Conservation (phyloP, 2,797 vertebrate species). For the Nasua narica region DNA sequence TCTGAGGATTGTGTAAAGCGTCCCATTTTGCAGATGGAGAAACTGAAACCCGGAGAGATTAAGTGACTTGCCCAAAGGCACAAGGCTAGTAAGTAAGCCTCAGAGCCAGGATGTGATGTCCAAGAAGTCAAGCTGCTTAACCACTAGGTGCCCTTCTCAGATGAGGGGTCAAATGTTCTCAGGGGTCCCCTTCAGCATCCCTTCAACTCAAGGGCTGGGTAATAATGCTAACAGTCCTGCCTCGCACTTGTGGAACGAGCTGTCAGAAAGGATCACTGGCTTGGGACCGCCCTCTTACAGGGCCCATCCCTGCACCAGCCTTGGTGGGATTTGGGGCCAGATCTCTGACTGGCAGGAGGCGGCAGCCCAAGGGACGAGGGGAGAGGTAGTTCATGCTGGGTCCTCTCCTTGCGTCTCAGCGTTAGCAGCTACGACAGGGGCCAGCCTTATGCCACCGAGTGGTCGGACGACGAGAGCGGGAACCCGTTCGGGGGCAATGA, state of each 20-base stretch:
- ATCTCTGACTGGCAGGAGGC: background rate
- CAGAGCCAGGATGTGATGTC: background rate
- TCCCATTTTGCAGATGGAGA: background rate
- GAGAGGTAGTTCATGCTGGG: background rate
- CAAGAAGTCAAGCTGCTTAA: background rate
- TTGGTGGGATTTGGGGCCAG: background rate
- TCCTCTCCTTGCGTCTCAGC: conserved; percentile 76
- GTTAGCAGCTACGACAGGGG: conserved; percentile 97
- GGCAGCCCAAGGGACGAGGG: rapidly evolving
- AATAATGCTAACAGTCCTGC: background rate
- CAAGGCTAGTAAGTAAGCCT: background rate
- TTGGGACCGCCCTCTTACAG: background rate
- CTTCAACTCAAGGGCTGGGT: background rate
- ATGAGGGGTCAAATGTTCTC: background rate
- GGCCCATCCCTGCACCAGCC: background rate
- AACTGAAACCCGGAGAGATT: background rate
- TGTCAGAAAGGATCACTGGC: background rate
- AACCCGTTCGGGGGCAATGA: conserved; percentile 90
- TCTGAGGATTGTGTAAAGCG: background rate
- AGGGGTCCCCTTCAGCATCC: background rate
- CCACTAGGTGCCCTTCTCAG: background rate
- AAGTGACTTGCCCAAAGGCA: background rate
- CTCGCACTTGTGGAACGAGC: background rate
- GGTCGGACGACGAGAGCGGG: conserved; percentile 96
- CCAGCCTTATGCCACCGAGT: conserved; percentile 93